These are phyloP conservation scores for Grantiella picta DNA, from an alignment of 2,113 vertebrate genomes.

Conservation along the genomic window DNA sequence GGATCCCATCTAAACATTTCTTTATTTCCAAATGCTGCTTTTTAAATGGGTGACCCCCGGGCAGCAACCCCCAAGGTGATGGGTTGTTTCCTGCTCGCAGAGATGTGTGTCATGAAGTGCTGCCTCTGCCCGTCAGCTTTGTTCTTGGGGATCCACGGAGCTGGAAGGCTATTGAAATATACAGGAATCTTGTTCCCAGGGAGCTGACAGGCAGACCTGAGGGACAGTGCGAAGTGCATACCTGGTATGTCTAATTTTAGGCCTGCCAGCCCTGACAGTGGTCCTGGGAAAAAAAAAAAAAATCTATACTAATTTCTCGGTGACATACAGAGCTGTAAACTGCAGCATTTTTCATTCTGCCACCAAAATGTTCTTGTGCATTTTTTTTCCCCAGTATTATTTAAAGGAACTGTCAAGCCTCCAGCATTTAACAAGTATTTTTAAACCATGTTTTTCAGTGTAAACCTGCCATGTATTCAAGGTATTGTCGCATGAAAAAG, in stretches of 20 bases:
- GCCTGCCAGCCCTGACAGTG: conserved; percentile 61
- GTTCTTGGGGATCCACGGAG: background rate
- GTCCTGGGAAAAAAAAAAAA: conserved; percentile 25
- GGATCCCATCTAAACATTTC: background rate
- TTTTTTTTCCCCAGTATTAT: conserved; percentile 25
- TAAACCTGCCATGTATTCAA: conserved; percentile 15
- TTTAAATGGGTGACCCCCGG: background rate
- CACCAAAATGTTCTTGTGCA: conserved; percentile 20
- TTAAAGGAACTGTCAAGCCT: conserved; percentile 57
- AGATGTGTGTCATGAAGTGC: conserved; percentile 5
- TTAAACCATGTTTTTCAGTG: conserved; percentile 28
- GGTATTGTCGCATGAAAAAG: conserved; percentile 27
- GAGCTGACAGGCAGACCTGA: conserved; percentile 64
- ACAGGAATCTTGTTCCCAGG: conserved; percentile 55
- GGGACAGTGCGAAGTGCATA: conserved; percentile 53
- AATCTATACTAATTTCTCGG: conserved; percentile 65
- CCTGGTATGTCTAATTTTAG: conserved; percentile 70
- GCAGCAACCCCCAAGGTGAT: conserved; percentile 30
- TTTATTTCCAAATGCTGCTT: background rate
- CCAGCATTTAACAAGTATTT: conserved; percentile 48
- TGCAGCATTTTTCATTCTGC: conserved; percentile 34
- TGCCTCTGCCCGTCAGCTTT: conserved; percentile 49
- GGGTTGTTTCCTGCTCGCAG: conserved; percentile 30
- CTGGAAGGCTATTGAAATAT: conserved; percentile 43
- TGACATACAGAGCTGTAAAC: conserved; percentile 49